Evolutionary conservation across 2,797 vertebrate species (phyloP), one percentile per base, ranked within the genome.

Genomic region (Smutsia gigantea): DNA sequence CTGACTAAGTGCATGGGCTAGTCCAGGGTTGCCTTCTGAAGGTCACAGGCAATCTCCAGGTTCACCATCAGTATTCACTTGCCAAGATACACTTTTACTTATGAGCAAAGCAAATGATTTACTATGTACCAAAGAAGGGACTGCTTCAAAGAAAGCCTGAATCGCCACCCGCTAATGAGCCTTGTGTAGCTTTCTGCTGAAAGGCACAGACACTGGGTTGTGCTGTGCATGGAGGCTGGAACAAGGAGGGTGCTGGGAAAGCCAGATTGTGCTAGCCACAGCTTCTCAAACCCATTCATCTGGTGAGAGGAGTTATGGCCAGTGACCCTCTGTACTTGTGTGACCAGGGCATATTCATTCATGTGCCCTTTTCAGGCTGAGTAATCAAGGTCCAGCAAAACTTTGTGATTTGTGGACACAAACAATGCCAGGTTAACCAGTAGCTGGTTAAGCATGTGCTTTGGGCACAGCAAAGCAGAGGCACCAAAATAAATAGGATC

Each of bases 341-440:
- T 61, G 92, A 92, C 85, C 51, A 64, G 61, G 34, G 85, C 68
- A 87, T 74, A 97, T 95, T 95, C 95, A 97, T 97, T 95, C 95
- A 95, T 95, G 95, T 55, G 87, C 15, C 53, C 61, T 81, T 96
- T 94, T 77, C 81, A 96, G 77, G 84, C 84, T 59, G 87, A 96
- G 92, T 95, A 87, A 97, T 90, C 95, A 93, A 95, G 96, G 92
- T 55, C 87, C 63, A 78, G 59, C 46, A 63, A 86, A 87, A 78
- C 61, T 86, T 5, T 2, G 78, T 19, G 79, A 87, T 93, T 34
- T 92, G 87, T 81, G 72, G 77, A 59, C 29, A 66, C 18, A 66
- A 74, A 53, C 29, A 77, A 84, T 5, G 4, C n/a, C 18, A 11
- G n/a, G 61, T 92, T 96, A 96, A 92, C 87, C 79, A 93, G 51